These are phyloP conservation scores for Holothuria leucospilota DNA, from an alignment of 53 echinoderm and acorn worm species.

Conservation along the genomic window DNA sequence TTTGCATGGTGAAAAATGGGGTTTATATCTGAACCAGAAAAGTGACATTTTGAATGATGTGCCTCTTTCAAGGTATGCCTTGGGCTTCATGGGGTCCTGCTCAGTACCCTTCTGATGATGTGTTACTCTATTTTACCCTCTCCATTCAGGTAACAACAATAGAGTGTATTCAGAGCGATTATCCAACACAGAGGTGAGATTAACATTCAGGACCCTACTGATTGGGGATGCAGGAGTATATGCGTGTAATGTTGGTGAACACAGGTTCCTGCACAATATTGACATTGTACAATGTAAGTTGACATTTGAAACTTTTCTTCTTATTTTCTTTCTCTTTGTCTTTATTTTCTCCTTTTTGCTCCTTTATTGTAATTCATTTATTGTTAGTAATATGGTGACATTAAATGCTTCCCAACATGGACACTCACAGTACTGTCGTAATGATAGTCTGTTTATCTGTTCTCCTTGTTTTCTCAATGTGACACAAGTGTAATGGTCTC, in stretches of 20 bases:
- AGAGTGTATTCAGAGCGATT: slow-evolving; percentile 63
- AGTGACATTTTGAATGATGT: too few species aligned
- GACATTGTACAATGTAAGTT: background rate
- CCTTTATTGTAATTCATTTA: background rate
- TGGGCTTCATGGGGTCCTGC: too few species aligned
- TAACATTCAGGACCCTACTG: slow-evolving; percentile 67
- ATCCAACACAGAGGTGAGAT: slow-evolving; percentile 32
- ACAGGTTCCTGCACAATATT: slow-evolving; percentile 8
- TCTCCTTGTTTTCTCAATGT: too few species aligned
- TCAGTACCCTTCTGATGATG: too few species aligned
- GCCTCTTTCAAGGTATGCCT: too few species aligned
- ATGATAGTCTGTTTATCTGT: too few species aligned
- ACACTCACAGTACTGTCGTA: too few species aligned
- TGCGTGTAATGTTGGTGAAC: slow-evolving; percentile 74
- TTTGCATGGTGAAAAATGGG: too few species aligned
- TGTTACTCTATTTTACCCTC: background rate
- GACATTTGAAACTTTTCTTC: background rate
- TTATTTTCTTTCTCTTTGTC: background rate
- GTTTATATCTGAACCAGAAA: too few species aligned
- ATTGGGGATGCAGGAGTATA: slow-evolving; percentile 72
- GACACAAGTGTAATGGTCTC: too few species aligned
- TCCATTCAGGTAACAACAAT: background rate
- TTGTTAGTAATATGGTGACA: too few species aligned
- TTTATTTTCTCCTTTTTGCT: background rate
- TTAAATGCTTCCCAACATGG: too few species aligned